These are phyloP conservation scores for Timema cristinae DNA, from an alignment of 2,888 invertebrate species.

Conservation along the genomic window DNA sequence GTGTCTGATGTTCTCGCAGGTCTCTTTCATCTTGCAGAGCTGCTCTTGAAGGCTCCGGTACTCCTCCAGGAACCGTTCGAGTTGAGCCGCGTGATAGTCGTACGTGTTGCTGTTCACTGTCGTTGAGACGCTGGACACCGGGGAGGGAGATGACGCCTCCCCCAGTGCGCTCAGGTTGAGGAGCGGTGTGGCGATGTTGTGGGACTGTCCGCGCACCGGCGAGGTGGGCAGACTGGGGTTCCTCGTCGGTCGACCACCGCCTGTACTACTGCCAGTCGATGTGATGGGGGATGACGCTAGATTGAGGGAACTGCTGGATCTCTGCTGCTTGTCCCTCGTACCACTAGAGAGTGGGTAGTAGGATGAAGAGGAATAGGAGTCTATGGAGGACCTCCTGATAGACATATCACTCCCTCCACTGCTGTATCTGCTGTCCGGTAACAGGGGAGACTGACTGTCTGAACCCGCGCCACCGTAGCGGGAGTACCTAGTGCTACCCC, in stretches of 20 bases:
- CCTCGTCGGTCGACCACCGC: slow-evolving; percentile 39
- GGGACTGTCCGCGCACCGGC: slow-evolving; percentile 48
- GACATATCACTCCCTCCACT: slow-evolving; percentile 52
- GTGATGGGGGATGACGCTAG: slow-evolving; percentile 50
- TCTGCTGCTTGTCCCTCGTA: slow-evolving; percentile 41
- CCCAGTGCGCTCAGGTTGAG: slow-evolving; percentile 52
- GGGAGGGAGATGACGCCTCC: slow-evolving; percentile 20
- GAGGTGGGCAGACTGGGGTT: slow-evolving; percentile 63
- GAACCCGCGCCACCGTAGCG: slow-evolving; percentile 37
- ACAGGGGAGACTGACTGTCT: slow-evolving; percentile 70
- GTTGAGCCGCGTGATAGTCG: slow-evolving; percentile 74
- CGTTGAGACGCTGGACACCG: slow-evolving; percentile 31
- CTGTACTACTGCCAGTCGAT: not conserved
- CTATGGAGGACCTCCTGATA: slow-evolving; percentile 50
- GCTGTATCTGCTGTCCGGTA: slow-evolving; percentile 65
- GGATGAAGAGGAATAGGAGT: slow-evolving; percentile 43
- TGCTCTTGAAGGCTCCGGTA: slow-evolving; percentile 73
- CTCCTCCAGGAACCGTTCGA: slow-evolving; percentile 75
- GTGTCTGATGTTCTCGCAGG: slow-evolving; percentile 62
- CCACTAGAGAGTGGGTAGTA: slow-evolving; percentile 39
- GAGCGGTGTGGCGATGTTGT: slow-evolving; percentile 53
- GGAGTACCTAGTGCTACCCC: slow-evolving; percentile 23
- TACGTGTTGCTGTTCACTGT: slow-evolving; percentile 50
- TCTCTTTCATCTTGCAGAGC: slow-evolving; percentile 74
- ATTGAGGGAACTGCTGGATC: slow-evolving; percentile 69